Conservation (phyloP, 2,113 vertebrate genomes). For the Phycodurus eques region DNA sequence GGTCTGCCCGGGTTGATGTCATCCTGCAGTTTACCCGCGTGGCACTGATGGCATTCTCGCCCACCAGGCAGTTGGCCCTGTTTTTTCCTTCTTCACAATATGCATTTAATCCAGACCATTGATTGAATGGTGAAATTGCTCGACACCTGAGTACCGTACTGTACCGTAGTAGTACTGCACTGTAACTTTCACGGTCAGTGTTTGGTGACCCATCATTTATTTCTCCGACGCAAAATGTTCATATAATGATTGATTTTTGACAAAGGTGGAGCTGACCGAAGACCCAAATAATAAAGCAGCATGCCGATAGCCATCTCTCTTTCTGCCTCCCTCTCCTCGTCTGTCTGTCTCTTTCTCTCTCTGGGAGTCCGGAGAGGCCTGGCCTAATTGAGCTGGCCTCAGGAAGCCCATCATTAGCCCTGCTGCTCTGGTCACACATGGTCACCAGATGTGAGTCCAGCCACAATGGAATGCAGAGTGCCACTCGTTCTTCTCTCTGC, state of each 20-base stretch:
- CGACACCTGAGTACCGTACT: too few relatives aligned
- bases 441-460: constrained; percentile 90
- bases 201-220: background rate
- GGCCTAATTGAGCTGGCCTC: constrained; percentile 89
- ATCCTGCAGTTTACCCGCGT: too few relatives aligned
- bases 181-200: background rate
- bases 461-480: constrained; percentile 71
- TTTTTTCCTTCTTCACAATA: too few relatives aligned
- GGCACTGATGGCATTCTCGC: too few relatives aligned
- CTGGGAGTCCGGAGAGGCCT: constrained; percentile 77
- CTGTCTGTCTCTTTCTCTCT: constrained; percentile 53
- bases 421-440: constrained; percentile 85
- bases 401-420: constrained; percentile 97
- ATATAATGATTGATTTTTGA: background rate
- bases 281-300: constrained; percentile 35
- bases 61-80: too few relatives aligned
- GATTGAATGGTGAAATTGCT: too few relatives aligned
- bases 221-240: background rate
- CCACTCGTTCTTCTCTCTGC: constrained; percentile 61
- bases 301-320: constrained; percentile 62
- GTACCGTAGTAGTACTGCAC: too few relatives aligned
- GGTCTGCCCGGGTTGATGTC: too few relatives aligned
- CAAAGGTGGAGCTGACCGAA: constrained; percentile 4
- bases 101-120: too few relatives aligned
- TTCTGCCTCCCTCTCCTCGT: constrained; percentile 62